phyloP scores from a whole-genome alignment of 2,888 invertebrate species.

The Chamaedrilus cognettii region DNA sequence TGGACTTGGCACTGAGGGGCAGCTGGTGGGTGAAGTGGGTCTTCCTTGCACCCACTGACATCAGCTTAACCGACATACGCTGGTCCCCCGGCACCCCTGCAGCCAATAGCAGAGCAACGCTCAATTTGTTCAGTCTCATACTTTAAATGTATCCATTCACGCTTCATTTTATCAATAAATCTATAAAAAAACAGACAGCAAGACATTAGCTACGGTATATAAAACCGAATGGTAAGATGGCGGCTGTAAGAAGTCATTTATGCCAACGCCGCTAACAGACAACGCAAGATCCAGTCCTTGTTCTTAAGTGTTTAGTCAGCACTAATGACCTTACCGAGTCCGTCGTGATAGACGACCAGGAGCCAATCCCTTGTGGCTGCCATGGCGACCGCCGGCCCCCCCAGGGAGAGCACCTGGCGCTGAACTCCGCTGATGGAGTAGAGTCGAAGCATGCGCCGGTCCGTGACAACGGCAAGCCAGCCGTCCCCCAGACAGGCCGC shows the following conservation, averaged over 20 bases:
- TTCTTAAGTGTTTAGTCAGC: no score
- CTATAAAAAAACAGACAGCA: no score
- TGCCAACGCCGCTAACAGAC: no score
- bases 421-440: slow-evolving; percentile 88
- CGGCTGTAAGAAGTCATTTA: no score
- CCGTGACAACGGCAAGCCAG: slow-evolving; percentile 81
- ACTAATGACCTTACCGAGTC: no score
- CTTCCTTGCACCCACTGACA: slow-evolving; percentile 44
- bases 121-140: no score
- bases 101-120: no score
- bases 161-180: no score
- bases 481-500: slow-evolving; percentile 64
- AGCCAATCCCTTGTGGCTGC: slow-evolving; percentile 68
- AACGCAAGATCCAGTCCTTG: no score
- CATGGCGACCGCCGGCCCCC: slow-evolving; percentile 74
- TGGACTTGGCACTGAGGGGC: slow-evolving; percentile 56
- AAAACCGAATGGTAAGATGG: no score
- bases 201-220: no score
- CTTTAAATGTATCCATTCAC: no score
- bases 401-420: slow-evolving; percentile 73
- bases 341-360: slow-evolving; percentile 70
- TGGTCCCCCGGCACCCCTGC: slow-evolving; percentile 59
- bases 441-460: slow-evolving; percentile 74
- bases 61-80: slow-evolving; percentile 50
- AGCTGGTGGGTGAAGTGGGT: slow-evolving; percentile 44